A percentile compares a stretch with the other conserved stretches of the same genome.
Conservation (phyloP, 2,888 invertebrate species). For the Caenorhabditis wallacei region DNA sequence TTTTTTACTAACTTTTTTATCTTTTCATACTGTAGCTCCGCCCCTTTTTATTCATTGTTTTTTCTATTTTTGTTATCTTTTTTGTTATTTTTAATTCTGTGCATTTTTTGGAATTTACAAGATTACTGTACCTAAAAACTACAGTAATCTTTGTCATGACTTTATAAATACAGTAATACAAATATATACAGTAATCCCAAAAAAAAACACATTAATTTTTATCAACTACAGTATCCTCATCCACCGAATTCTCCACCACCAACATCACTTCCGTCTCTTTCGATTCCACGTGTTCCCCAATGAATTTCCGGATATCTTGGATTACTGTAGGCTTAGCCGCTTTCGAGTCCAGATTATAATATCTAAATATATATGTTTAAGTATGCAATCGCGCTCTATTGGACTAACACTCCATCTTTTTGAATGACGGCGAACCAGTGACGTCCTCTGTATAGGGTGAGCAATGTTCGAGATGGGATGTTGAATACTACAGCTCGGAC, state of each 20-base stretch:
- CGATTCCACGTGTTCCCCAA: conserved; percentile 7
- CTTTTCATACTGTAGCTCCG: no score
- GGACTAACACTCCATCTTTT: conserved; percentile 66
- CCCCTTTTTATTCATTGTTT: no score
- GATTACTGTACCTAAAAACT: no score
- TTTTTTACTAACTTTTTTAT: no score
- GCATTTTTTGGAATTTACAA: no score
- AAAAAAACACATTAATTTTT: conserved; percentile 22
- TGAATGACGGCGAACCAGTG: conserved; percentile 77
- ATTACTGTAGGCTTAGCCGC: conserved; percentile 71
- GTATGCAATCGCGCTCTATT: background rate
- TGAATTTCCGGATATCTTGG: conserved; percentile 60
- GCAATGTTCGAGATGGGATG: conserved; percentile 65
- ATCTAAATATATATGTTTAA: no score
- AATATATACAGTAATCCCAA: background rate
- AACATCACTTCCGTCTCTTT: conserved; percentile 59
- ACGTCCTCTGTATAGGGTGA: conserved; percentile 76
- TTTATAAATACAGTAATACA: background rate
- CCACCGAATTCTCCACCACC: conserved; percentile 33
- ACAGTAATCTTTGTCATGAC: no score
- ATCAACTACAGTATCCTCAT: conserved; percentile 42
- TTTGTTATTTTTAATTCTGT: no score
- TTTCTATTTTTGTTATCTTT: no score
- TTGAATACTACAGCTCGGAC: conserved; percentile 76
- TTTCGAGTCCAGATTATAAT: conserved; percentile 81